Evolutionary conservation across 2,797 vertebrate species (phyloP).

Genomic region (Schizopygopsis malacanthus): DNA sequence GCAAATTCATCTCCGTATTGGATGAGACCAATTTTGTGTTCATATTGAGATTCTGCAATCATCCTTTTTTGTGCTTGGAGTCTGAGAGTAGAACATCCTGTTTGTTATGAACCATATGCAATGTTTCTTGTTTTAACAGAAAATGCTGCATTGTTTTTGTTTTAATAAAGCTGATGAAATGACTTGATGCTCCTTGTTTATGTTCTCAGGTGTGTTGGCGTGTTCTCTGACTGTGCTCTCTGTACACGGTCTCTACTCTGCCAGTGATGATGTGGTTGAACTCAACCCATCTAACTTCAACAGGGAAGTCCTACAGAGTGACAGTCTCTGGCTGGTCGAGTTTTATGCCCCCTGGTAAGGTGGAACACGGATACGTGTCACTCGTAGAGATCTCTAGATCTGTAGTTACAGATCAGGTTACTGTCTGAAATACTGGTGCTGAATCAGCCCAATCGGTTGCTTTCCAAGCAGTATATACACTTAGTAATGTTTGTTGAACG

Average conservation of each 20-base stretch:
- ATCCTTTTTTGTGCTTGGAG: not conserved
- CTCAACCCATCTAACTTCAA: conserved; percentile 93
- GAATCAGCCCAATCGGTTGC: not conserved
- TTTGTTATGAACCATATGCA: not conserved
- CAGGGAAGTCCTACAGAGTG: conserved; percentile 92
- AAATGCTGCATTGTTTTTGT: not conserved
- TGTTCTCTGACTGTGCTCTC: conserved; percentile 82
- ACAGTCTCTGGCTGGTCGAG: conserved; percentile 94
- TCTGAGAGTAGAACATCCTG: not conserved
- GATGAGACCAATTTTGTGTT: not conserved
- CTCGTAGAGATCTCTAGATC: not conserved
- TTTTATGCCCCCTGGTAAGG: conserved; percentile 96
- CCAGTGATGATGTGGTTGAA: conserved; percentile 92
- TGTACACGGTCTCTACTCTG: conserved; percentile 84
- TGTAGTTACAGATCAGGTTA: conserved; percentile 15
- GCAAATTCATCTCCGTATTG: not conserved
- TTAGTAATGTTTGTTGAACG: not conserved
- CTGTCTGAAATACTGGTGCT: conserved; percentile 8
- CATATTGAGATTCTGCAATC: not conserved
- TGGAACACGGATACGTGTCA: not conserved
- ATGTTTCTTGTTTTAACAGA: not conserved
- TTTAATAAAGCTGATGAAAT: not conserved
- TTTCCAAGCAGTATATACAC: not conserved
- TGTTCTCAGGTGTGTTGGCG: conserved; percentile 82
- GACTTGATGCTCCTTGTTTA: not conserved